A percentile compares a stretch with the other conserved stretches of the same genome.
Evolutionary conservation across 2,113 vertebrate genomes (phyloP).

Genomic region (Perccottus glenii): DNA sequence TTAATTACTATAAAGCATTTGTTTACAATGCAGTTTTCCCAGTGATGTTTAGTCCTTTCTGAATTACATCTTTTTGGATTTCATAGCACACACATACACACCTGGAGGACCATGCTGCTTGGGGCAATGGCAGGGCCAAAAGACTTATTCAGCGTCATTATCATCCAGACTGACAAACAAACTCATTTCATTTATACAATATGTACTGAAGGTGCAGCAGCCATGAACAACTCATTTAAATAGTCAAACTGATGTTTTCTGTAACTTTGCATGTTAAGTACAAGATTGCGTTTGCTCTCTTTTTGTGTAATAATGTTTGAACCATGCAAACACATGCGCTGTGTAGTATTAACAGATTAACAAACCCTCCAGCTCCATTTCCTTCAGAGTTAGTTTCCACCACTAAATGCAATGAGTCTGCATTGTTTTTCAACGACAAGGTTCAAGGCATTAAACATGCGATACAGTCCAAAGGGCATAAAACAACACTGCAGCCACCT

Average conservation of each 20-base stretch:
- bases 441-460: too few relatives aligned
- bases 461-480: too few relatives aligned
- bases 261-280: slow-evolving; percentile 15
- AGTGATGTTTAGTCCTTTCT: slow-evolving; percentile 15
- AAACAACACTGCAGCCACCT: too few relatives aligned
- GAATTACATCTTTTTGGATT: slow-evolving; percentile 58
- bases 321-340: neutral
- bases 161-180: slow-evolving; percentile 22
- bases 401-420: too few relatives aligned
- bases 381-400: too few relatives aligned
- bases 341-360: too few relatives aligned
- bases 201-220: slow-evolving; percentile 12
- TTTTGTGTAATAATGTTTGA: neutral
- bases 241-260: slow-evolving; percentile 6
- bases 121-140: slow-evolving; percentile 20
- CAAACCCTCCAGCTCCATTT: too few relatives aligned
- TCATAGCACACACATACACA: slow-evolving; percentile 25
- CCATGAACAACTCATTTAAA: slow-evolving; percentile 28
- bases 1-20: neutral
- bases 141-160: slow-evolving; percentile 55
- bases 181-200: slow-evolving; percentile 53
- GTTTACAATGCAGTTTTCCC: slow-evolving; percentile 13
- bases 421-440: too few relatives aligned
- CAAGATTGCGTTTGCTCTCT: neutral
- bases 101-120: slow-evolving; percentile 20